A percentile compares a stretch with the other conserved stretches of the same genome.
phyloP scores from a whole-genome alignment of 1,140 invertebrate genomes.

The Drosophila teissieri region DNA sequence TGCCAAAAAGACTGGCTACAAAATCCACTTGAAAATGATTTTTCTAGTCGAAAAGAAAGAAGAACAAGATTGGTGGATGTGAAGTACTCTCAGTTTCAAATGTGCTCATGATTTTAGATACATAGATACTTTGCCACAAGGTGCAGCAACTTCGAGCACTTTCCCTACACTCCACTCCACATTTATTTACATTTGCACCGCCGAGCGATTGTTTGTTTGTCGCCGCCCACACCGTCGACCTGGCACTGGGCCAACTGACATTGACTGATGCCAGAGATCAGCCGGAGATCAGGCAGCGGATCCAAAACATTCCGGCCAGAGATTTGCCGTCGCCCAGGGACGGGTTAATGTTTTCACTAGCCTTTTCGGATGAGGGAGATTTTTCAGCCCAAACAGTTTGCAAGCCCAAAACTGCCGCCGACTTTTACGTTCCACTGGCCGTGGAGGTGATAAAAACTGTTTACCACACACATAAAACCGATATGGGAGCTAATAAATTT shows the following conservation, averaged over 20 bases:
- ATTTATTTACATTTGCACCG: conserved; percentile 10
- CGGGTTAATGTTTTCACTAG: conserved; percentile 67
- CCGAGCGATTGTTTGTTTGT: conserved; percentile 51
- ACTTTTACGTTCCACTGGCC: conserved; percentile 2
- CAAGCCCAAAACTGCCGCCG: not conserved
- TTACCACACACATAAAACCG: conserved; percentile 56
- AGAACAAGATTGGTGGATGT: too few relatives aligned
- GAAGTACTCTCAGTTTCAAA: conserved; percentile 1
- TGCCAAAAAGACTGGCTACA: conserved; percentile 33
- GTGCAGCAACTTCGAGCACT: conserved; percentile 30
- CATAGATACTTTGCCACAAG: not conserved
- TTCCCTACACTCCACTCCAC: conserved; percentile 8
- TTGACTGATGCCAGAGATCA: conserved; percentile 71
- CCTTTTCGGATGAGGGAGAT: conserved; percentile 1
- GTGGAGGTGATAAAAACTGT: conserved; percentile 57
- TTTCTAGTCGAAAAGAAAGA: not conserved
- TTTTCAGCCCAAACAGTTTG: conserved; percentile 59
- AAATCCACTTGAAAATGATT: conserved; percentile 36
- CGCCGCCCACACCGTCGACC: conserved; percentile 54
- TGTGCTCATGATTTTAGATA: conserved; percentile 4
- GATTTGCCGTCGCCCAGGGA: conserved; percentile 33
- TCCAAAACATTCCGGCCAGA: conserved; percentile 33
- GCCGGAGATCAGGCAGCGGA: conserved; percentile 59
- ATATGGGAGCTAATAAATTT: conserved; percentile 63
- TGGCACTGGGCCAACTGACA: conserved; percentile 79